Base-by-base conservation (phyloP, 2,113 vertebrate species). In the Clinocottus analis region DNA sequence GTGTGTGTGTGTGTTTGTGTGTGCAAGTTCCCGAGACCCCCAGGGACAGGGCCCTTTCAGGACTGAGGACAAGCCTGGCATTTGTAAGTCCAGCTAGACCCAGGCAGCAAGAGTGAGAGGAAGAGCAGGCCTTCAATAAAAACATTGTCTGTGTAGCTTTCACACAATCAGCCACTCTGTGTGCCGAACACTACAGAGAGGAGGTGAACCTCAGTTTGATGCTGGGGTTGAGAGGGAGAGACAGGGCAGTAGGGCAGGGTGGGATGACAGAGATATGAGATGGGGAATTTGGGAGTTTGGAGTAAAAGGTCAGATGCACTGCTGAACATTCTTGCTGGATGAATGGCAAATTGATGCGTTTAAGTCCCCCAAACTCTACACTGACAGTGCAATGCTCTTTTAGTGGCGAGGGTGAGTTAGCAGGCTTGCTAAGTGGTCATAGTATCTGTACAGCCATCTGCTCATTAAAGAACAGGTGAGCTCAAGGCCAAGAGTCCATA, bases 91-190 rank as follows among this genome's bases (percentile, higher is more conserved):
- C 83, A 49, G 86, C 87, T 68, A 76, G 83, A 66, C 88, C 87
- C 79, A 33, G 78, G 90, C 87, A 85, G 88, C 85, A 29, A 83
- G 85, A 94, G 93, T 92, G 91, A 95, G 93, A 94, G 93, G 95
- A 95, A 92, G 94, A 95, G 93, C 93, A 93, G 90, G 49, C 69
- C 86, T 91, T 95, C 94, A 95, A 95, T 95, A 95, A 94, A 94
- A 95, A 95, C 94, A 94, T 94, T 95, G 95, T 95, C 94, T 94
- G 84, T 90, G 87, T 77, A 12, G 79, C 89, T 90, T 89, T 88
- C 89, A 79, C 82, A 93, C 91, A 94, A 94, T 93, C 92, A 83
- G 87, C 85, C 82, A 72, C 93, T 91, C 90, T 94, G 90, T 94
- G 87, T 33, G 33, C 39, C 31, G 75, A 66, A 85, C 85, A 72